Evolutionary conservation across 92 coral and sea anemone species (phyloP), one percentile per base, ranked within the genome.

Genomic region (Muricea muricata): DNA sequence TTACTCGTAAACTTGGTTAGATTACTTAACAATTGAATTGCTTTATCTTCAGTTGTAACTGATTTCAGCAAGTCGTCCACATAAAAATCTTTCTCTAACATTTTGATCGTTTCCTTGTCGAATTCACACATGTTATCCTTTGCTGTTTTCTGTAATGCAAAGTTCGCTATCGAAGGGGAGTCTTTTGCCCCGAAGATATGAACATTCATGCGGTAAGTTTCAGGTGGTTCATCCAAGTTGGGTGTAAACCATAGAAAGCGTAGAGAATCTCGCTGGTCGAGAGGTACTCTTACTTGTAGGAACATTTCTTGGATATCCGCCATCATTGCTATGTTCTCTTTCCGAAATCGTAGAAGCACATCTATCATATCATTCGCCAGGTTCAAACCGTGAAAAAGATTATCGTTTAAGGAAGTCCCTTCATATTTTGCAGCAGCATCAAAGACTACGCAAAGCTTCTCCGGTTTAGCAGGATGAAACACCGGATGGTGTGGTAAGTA

Each of bases 401-500:
- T 46, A 32, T 75, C 65, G 25, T 75, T 75, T 40, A 75, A 15
- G 5, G 80, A 75, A 29, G 37, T 75, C 0, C 56, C 37, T n/a
- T 17, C 30, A 24, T 47, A 75, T 10, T 24, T 75, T 17, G 80
- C 80, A 7, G 80, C 80, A 25, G 63, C 61, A 25, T 47, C 80
- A 21, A 45, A 50, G 2, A 75, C 80, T 3, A 75, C 50, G n/a
- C 80, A 65, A 10, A 75, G 4, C n/a, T 75, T 75, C 24, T 45
- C 26, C 2, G 80, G 80, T 26, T 75, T 75, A 2, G 25, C 35
- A 1, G 80, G 80, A 32, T 75, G 63, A 28, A 75, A 23, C 0
- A 75, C 80, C 3, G 61, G 80, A 32, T 75, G 80, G 55, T 75
- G 80, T 23, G 80, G 80, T 15, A 75, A 26, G 20, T 75, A 75